These are phyloP conservation scores for Spodoptera litura DNA, from an alignment of 1,140 invertebrate genomes.

Conservation along the genomic window DNA sequence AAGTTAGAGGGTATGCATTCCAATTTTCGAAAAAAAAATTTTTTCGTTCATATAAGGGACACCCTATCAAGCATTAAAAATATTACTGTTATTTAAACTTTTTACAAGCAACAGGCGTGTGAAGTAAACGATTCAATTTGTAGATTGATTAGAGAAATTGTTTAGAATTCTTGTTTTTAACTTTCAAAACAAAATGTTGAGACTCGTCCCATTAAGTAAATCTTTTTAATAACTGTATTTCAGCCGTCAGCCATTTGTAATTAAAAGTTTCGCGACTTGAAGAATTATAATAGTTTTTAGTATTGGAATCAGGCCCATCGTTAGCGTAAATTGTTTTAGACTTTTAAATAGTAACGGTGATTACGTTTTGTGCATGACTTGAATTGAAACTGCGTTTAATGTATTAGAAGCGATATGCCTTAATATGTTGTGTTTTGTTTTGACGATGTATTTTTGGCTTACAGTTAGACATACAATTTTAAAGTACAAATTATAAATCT, in stretches of 20 bases:
- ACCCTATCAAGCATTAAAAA: too few species aligned
- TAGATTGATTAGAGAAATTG: too few species aligned
- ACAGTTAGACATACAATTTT: too few species aligned
- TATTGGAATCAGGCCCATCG: not conserved
- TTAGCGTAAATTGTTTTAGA: slow-evolving; percentile 7
- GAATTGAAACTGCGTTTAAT: not conserved
- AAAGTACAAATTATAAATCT: too few species aligned
- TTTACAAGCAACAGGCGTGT: not conserved
- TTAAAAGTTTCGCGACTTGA: not conserved
- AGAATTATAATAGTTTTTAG: slow-evolving; percentile 1
- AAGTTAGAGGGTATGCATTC: too few species aligned
- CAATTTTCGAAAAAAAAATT: too few species aligned
- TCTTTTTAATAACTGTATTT: not conserved
- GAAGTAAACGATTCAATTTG: not conserved
- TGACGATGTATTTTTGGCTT: too few species aligned
- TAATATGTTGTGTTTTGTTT: not conserved
- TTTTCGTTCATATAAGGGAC: too few species aligned
- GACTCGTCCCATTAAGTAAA: not conserved
- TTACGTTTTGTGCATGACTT: not conserved
- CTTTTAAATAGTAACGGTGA: not conserved
- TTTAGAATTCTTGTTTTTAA: not conserved
- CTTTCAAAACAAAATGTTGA: not conserved
- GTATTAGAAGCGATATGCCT: not conserved
- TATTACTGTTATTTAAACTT: too few species aligned
- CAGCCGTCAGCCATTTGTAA: not conserved